A percentile compares a stretch with the other conserved stretches of the same genome.
These are phyloP conservation scores for Eueides isabella DNA, from an alignment of 1,140 invertebrate species.

Conservation along the genomic window DNA sequence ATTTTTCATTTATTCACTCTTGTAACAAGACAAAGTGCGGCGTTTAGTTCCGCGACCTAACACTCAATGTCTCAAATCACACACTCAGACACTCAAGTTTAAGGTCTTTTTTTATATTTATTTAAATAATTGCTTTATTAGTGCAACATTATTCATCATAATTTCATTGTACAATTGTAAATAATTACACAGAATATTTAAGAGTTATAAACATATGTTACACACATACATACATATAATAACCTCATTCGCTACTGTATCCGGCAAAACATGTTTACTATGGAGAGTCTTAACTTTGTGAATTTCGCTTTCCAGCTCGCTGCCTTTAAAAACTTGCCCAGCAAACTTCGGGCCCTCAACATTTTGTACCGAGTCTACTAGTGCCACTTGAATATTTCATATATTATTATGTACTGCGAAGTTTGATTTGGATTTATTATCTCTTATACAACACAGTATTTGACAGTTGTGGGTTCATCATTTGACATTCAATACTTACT, in stretches of 20 bases:
- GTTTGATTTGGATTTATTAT: neutral
- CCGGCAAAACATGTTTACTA: constrained; percentile 38
- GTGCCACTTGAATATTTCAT: constrained; percentile 18
- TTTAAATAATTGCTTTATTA: no score
- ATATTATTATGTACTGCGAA: neutral
- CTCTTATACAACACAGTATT: neutral
- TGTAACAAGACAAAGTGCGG: no score
- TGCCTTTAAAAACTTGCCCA: constrained; percentile 34
- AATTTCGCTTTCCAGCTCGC: constrained; percentile 29
- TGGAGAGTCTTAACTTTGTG: constrained; percentile 23
- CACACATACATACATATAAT: neutral
- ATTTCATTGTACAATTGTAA: no score
- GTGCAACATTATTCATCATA: no score
- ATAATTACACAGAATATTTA: no score
- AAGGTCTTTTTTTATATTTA: no score
- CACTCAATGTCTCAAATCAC: no score
- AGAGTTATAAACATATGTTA: neutral
- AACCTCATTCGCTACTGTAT: neutral
- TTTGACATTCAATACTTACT: no score
- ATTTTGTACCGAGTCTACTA: constrained; percentile 1
- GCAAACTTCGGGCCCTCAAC: constrained; percentile 25
- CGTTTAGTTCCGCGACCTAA: no score
- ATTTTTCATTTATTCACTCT: no score
- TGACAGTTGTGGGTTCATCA: no score
- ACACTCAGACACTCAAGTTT: no score